A percentile compares a stretch with the other conserved stretches of the same genome.
Evolutionary conservation across 2,888 invertebrate genomes (phyloP).

Genomic region (Lepidochrysops patricia): DNA sequence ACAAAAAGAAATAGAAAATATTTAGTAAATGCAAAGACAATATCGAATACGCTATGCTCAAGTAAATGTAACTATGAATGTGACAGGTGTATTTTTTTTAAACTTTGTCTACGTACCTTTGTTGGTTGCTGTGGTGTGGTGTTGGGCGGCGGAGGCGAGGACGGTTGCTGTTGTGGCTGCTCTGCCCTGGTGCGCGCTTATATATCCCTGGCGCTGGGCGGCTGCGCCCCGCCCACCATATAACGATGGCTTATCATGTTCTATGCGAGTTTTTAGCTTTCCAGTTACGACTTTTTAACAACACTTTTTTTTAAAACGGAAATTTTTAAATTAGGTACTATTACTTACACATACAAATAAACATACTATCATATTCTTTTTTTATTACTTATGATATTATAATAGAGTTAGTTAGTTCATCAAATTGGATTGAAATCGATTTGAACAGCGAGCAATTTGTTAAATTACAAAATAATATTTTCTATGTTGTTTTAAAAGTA

Average conservation of each 20-base stretch:
- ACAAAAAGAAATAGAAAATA: too few species aligned
- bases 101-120: slow-evolving; percentile 23
- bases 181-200: slow-evolving; percentile 37
- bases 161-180: slow-evolving; percentile 44
- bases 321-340: background rate
- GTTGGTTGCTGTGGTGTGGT: slow-evolving; percentile 22
- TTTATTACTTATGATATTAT: background rate
- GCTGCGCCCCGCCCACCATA: slow-evolving; percentile 33
- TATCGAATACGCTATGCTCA: too few species aligned
- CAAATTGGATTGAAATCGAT: background rate
- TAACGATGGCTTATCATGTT: slow-evolving; percentile 20
- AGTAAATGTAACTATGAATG: too few species aligned
- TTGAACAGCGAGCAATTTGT: too few species aligned
- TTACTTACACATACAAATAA: too few species aligned
- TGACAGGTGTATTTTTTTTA: background rate
- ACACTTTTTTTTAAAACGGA: background rate
- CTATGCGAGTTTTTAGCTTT: background rate
- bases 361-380: background rate
- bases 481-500: too few species aligned
- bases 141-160: slow-evolving; percentile 37
- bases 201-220: slow-evolving; percentile 42
- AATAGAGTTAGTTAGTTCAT: background rate
- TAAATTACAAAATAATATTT: too few species aligned
- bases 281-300: background rate
- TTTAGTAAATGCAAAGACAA: too few species aligned